These are phyloP conservation scores for Metacarcinus magister DNA, from an alignment of 2,888 invertebrate genomes.

Conservation along the genomic window DNA sequence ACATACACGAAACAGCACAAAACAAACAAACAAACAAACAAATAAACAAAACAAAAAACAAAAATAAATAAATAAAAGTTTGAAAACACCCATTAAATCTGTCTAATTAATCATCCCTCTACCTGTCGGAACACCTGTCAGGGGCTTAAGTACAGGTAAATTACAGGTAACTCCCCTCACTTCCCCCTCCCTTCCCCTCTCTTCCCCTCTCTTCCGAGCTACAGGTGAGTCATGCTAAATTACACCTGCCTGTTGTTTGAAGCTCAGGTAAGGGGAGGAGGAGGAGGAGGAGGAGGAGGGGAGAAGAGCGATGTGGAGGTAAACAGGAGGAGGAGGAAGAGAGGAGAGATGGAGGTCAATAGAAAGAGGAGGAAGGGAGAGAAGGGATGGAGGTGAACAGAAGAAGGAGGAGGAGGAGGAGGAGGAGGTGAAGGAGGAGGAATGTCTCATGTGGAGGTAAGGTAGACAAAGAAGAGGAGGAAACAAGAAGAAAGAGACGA, in stretches of 20 bases:
- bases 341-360: background rate
- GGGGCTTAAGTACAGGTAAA: background rate
- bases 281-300: background rate
- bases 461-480: background rate
- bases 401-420: background rate
- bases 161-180: background rate
- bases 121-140: background rate
- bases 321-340: background rate
- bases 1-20: background rate
- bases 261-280: no score
- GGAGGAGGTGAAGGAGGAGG: no score
- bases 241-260: background rate
- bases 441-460: no score
- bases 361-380: background rate
- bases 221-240: background rate
- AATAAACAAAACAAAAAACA: background rate
- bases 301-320: background rate
- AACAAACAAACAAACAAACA: background rate
- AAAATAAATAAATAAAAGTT: background rate
- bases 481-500: background rate
- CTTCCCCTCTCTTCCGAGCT: conserved; percentile 41
- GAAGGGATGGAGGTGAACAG: background rate
- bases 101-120: background rate
- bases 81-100: background rate
- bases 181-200: background rate